A percentile compares a stretch with the other conserved stretches of the same genome.
These are phyloP conservation scores for Halcyon senegalensis DNA, from an alignment of 2,113 vertebrate genomes.

Conservation along the genomic window DNA sequence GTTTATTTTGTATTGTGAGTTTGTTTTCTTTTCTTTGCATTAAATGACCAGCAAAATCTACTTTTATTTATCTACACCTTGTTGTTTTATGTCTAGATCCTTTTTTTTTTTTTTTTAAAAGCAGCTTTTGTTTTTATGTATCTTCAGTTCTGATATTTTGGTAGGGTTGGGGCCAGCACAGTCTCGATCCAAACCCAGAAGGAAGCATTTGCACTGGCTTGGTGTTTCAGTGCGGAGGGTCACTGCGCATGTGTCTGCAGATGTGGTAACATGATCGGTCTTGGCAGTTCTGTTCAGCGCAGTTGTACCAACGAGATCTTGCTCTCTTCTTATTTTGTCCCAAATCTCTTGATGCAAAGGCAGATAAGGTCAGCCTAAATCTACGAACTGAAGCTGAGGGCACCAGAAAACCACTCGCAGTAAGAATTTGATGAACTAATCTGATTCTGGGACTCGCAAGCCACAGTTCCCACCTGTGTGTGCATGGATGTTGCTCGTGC, in stretches of 20 bases:
- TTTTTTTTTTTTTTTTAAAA: not conserved
- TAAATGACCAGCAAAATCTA: not conserved
- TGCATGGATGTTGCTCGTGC: rapidly evolving
- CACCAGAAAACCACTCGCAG: not conserved
- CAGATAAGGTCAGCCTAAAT: constrained; percentile 18
- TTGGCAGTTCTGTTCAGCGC: constrained; percentile 33
- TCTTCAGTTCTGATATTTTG: not conserved
- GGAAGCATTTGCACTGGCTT: constrained; percentile 1
- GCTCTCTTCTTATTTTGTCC: not conserved
- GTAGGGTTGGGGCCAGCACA: not conserved
- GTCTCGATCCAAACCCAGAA: not conserved
- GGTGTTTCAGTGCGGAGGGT: not conserved
- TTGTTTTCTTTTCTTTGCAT: not conserved
- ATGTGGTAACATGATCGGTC: constrained; percentile 55
- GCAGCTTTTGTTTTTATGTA: not conserved
- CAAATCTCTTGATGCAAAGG: not conserved
- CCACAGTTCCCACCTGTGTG: not conserved
- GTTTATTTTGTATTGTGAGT: not conserved
- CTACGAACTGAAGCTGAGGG: not conserved
- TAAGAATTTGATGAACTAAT: not conserved
- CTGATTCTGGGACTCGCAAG: not conserved
- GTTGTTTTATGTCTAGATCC: not conserved
- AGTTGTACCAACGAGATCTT: constrained; percentile 20
- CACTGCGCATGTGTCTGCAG: constrained; percentile 13
- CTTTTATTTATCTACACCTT: not conserved